Conservation (phyloP, 2,113 vertebrate genomes). For the Glaucidium brasilianum region DNA sequence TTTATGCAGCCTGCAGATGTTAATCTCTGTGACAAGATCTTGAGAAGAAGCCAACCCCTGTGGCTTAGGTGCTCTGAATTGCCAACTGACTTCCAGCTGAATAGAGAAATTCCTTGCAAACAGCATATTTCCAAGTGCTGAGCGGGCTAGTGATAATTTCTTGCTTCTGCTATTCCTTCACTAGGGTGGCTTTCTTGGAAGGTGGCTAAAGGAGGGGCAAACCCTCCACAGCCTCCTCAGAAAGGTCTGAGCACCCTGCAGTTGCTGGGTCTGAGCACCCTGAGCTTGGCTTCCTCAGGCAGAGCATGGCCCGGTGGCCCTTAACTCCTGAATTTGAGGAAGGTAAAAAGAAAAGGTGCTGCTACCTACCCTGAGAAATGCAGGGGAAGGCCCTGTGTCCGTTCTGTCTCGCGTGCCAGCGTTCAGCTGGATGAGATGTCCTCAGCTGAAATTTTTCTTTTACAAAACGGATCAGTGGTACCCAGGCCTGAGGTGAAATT, state of each 20-base stretch:
- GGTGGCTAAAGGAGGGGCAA: not conserved
- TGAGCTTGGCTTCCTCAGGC: not conserved
- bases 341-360: not conserved
- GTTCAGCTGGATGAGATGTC: not conserved
- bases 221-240: not conserved
- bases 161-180: not conserved
- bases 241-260: not conserved
- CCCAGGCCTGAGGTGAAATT: not conserved
- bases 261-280: not conserved
- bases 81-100: not conserved
- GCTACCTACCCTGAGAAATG: not conserved
- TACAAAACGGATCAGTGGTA: fast-evolving
- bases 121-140: not conserved
- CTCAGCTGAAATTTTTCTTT: not conserved
- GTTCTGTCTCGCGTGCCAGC: not conserved
- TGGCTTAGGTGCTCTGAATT: not conserved
- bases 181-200: not conserved
- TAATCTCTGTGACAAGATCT: not conserved
- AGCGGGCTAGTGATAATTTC: not conserved
- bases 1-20: not conserved
- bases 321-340: not conserved
- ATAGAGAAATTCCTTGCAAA: not conserved
- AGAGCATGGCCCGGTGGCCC: not conserved
- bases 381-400: not conserved
- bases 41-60: not conserved